A percentile compares a stretch with the other conserved stretches of the same genome.
These are phyloP conservation scores for Drosophila guanche DNA, from an alignment of 1,140 invertebrate genomes.

Conservation along the genomic window DNA sequence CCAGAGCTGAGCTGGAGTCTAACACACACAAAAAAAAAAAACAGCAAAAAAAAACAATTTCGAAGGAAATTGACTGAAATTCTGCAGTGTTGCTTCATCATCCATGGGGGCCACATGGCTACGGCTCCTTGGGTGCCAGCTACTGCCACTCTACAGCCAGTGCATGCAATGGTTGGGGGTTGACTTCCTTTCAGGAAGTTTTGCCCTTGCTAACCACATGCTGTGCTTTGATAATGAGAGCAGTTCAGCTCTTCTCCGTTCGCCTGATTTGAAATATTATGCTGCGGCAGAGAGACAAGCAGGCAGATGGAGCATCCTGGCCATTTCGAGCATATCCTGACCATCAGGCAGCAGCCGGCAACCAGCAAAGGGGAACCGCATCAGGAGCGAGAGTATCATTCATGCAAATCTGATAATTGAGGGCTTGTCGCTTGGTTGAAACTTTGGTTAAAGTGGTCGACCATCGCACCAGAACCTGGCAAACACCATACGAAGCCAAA, in stretches of 20 bases:
- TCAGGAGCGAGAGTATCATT: slow-evolving; percentile 54
- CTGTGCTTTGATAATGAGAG: slow-evolving; percentile 82
- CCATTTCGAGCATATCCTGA: slow-evolving; percentile 14
- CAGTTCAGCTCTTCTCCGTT: slow-evolving; percentile 50
- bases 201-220: slow-evolving; percentile 78
- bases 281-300: slow-evolving; percentile 52
- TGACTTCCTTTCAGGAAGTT: slow-evolving; percentile 58
- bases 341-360: slow-evolving; percentile 10
- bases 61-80: slow-evolving; percentile 81
- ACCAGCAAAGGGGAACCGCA: slow-evolving; percentile 20
- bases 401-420: slow-evolving; percentile 82
- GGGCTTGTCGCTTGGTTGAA: slow-evolving; percentile 74
- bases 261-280: slow-evolving; percentile 80
- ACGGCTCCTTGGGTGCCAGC: slow-evolving; percentile 7
- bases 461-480: slow-evolving; percentile 10
- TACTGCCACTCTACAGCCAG: no score
- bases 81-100: slow-evolving; percentile 82
- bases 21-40: slow-evolving; percentile 49
- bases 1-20: slow-evolving; percentile 37
- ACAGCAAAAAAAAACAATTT: slow-evolving; percentile 67
- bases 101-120: slow-evolving; percentile 54
- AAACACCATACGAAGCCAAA: neutral
- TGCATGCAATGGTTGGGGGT: slow-evolving; percentile 21
- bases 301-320: slow-evolving; percentile 33
- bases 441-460: slow-evolving; percentile 66